phyloP scores from a whole-genome alignment of 1,140 invertebrate genomes.

The Drosophila nebulosa region DNA sequence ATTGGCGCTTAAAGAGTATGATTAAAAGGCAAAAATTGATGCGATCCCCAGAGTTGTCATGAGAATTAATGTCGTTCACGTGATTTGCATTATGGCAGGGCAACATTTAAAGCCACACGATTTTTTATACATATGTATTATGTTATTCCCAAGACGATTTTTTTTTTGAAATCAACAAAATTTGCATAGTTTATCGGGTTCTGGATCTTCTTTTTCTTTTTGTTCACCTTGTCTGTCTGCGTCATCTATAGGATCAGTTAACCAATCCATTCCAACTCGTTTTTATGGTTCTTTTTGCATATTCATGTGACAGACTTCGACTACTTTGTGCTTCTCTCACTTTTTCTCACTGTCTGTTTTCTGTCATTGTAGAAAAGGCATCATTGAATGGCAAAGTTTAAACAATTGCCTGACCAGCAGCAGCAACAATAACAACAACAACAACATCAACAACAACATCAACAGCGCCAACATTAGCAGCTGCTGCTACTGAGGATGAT shows the following conservation, averaged over 20 bases:
- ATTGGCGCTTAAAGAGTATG: too few relatives aligned
- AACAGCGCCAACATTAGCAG: constrained; percentile 11
- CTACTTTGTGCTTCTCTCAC: not conserved
- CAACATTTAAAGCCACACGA: too few relatives aligned
- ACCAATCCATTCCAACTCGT: not conserved
- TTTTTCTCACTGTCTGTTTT: not conserved
- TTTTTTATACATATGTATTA: too few relatives aligned
- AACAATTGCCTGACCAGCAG: constrained; percentile 40
- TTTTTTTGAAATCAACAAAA: too few relatives aligned
- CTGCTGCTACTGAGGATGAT: constrained; percentile 1
- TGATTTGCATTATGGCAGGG: too few relatives aligned
- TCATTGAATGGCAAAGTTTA: constrained; percentile 64
- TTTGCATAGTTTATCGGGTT: not conserved
- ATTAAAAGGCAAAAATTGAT: too few relatives aligned
- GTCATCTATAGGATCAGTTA: not conserved
- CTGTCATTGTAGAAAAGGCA: constrained; percentile 1
- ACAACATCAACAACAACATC: too few relatives aligned
- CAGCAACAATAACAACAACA: too few relatives aligned
- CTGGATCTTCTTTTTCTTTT: not conserved
- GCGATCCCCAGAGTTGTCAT: too few relatives aligned
- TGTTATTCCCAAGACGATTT: too few relatives aligned
- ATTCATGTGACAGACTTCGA: not conserved
- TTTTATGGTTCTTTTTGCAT: constrained; percentile 35
- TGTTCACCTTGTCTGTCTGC: not conserved
- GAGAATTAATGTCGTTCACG: too few relatives aligned